Evolutionary conservation across 2,113 vertebrate species (phyloP).

Genomic region (Chroicocephalus ridibundus): DNA sequence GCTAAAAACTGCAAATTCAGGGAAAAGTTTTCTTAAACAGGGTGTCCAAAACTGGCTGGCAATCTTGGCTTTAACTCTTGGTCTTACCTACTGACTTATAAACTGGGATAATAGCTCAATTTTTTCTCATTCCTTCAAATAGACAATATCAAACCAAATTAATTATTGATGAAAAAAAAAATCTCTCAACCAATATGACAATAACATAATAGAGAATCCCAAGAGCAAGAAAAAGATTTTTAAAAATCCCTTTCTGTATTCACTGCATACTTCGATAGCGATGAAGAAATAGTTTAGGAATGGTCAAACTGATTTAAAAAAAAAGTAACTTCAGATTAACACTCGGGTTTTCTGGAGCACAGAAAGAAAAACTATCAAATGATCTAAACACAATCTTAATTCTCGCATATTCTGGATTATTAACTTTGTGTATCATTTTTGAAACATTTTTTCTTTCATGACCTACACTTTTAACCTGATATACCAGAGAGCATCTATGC

Average conservation of each 20-base stretch:
- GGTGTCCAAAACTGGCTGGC: neutral
- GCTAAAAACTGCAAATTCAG: neutral
- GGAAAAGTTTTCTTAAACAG: neutral
- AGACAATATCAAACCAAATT: neutral
- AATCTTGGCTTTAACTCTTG: neutral
- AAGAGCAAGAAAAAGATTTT: neutral
- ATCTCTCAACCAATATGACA: neutral
- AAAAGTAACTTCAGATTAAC: neutral
- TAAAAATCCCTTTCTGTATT: neutral
- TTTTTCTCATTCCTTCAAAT: neutral
- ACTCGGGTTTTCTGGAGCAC: neutral
- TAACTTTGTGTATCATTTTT: neutral
- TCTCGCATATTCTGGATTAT: neutral
- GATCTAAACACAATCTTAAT: neutral
- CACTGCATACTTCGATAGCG: neutral
- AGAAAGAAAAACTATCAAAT: neutral
- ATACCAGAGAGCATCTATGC: neutral
- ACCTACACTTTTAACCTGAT: neutral
- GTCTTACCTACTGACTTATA: neutral
- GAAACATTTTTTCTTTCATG: neutral
- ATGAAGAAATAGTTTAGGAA: neutral
- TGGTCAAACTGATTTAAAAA: neutral
- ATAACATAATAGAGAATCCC: neutral
- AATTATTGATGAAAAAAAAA: neutral
- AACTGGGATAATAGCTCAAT: neutral